Evolutionary conservation across 2,888 invertebrate genomes (phyloP).

Genomic region (Spatulosminthurus flaviceps): DNA sequence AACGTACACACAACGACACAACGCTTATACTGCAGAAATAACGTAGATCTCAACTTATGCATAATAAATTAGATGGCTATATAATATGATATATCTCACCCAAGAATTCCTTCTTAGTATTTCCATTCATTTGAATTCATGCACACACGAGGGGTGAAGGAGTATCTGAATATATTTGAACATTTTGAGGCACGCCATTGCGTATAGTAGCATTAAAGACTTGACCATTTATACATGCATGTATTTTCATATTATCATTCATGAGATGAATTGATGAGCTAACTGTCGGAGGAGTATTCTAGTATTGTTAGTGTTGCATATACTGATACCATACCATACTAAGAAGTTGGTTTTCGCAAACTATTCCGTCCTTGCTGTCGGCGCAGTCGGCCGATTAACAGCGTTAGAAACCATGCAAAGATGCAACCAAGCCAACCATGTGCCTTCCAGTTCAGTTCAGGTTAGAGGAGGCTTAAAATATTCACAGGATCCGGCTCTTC

Average conservation of each 20-base stretch:
- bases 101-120: no score
- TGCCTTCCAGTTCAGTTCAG: background rate
- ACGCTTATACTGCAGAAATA: background rate
- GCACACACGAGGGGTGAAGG: no score
- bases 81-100: no score
- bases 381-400: background rate
- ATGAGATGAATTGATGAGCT: background rate
- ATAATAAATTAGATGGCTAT: no score
- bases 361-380: background rate
- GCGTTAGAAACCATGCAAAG: background rate
- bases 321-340: no score
- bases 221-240: no score
- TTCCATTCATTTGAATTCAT: no score
- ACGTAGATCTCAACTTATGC: no score
- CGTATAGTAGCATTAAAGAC: no score
- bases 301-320: background rate
- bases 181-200: no score
- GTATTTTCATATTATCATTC: background rate
- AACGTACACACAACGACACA: no score
- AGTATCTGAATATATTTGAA: no score
- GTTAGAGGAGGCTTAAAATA: background rate
- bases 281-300: background rate
- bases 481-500: background rate
- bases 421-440: slow-evolving; percentile 4
- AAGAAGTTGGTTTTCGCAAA: background rate